phyloP scores from a whole-genome alignment of 2,888 invertebrate species.

The Platycheirus albimanus region DNA sequence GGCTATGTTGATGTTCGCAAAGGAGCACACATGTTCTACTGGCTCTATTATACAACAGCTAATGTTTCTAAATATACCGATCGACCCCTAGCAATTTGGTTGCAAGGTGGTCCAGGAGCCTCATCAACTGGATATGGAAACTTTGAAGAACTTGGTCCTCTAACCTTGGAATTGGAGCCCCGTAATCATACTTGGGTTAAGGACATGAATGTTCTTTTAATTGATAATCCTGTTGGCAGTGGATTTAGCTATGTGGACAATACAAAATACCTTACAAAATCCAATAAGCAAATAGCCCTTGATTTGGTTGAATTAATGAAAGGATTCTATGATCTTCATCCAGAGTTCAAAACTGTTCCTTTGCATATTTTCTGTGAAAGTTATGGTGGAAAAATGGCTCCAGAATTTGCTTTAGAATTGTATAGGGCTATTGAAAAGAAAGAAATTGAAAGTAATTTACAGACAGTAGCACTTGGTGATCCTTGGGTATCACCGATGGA shows the following conservation, averaged over 20 bases:
- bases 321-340: slow-evolving; percentile 86
- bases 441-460: slow-evolving; percentile 87
- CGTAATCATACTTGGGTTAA: slow-evolving; percentile 90
- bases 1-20: slow-evolving; percentile 88
- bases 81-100: slow-evolving; percentile 92
- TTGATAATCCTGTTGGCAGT: slow-evolving; percentile 95
- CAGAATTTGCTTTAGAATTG: slow-evolving; percentile 88
- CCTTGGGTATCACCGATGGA: slow-evolving; percentile 96
- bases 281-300: slow-evolving; percentile 87
- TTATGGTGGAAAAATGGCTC: slow-evolving; percentile 96
- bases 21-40: slow-evolving; percentile 93
- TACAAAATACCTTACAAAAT: slow-evolving; percentile 83
- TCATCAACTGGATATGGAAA: slow-evolving; percentile 93
- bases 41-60: slow-evolving; percentile 91
- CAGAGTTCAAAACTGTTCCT: slow-evolving; percentile 88
- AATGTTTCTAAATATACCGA: slow-evolving; percentile 85
- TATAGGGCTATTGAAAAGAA: slow-evolving; percentile 86
- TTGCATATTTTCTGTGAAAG: slow-evolving; percentile 95
- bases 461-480: slow-evolving; percentile 92
- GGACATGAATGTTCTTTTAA: slow-evolving; percentile 91
- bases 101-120: slow-evolving; percentile 93
- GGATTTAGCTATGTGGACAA: slow-evolving; percentile 92
- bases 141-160: slow-evolving; percentile 92
- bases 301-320: slow-evolving; percentile 90
- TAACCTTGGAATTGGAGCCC: slow-evolving; percentile 86